Evolutionary conservation across 2,888 invertebrate species (phyloP), one percentile per base, ranked within the genome.

Genomic region (Nomada hirtipes): DNA sequence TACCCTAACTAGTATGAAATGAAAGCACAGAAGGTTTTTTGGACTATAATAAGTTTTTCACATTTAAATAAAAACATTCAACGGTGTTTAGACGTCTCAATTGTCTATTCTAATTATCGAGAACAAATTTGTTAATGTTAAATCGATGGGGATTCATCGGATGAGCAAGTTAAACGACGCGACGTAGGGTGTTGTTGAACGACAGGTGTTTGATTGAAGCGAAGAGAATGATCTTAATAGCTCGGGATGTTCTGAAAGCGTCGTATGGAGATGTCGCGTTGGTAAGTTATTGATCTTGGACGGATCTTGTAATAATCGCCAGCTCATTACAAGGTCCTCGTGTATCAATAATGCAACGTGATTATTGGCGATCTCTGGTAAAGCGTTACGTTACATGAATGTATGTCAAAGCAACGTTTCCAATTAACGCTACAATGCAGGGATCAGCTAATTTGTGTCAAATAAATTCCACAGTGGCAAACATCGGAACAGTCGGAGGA

Each of bases 251-350:
- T 26, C 57, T 4, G 50, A 42, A 64, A 44, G 47, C 50, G 20
- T 36, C 44, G 36, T 36, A 9, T 4, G 52, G 11, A 20, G 18
- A 42, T 23, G 64, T 44, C 64, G 52, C 29, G 59, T 77, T 70
- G 70, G 65, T 77, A 70, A 79, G 60, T 70, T 70, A 79, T 79
- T 59, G 77, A 77, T 70, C 65, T 60, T 65, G 36, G 57, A 44
- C 76, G 52, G n/a, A 69, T 60, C 60, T 79, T 65, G 69, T 70
- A 77, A 79, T 76, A 77, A 70, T 23, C 79, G 11, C 18, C 23
- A 36, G 77, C 77, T 79, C 70, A 77, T 79, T 79, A 63, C 53
- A 65, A 50, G 18, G 44, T 15, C 20, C 36, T 10, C 11, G n/a
- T 26, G 52, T 65, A 77, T 65, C 79, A 42, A 79, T 79, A 70